Percentiles rank a stretch among this genome's conserved stretches.
phyloP scores from a whole-genome alignment of 2,113 vertebrate genomes.

The Micronycteris hirsuta region DNA sequence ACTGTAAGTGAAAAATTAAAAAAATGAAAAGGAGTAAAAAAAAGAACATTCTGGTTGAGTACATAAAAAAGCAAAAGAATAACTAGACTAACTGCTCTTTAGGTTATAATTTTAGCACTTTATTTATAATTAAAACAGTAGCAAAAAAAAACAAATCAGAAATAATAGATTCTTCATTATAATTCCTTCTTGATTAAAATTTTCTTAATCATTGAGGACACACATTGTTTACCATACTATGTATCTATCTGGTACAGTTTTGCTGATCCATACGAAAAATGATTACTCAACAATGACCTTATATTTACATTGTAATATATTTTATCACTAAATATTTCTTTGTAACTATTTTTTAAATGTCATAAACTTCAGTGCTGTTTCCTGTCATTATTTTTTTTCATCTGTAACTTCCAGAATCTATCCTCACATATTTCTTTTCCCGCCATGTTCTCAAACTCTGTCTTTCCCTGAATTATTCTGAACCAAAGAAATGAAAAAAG shows the following conservation, averaged over 20 bases:
- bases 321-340: neutral
- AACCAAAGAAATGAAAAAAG: neutral
- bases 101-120: neutral
- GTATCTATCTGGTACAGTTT: neutral
- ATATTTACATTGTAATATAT: neutral
- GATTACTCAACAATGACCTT: neutral
- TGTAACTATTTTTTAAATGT: neutral
- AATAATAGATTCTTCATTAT: neutral
- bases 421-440: neutral
- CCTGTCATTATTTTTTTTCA: neutral
- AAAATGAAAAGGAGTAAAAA: neutral
- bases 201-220: neutral
- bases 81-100: neutral
- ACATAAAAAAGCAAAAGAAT: neutral
- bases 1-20: neutral
- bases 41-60: neutral
- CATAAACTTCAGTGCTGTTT: neutral
- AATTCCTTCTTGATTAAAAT: neutral
- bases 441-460: neutral
- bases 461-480: neutral
- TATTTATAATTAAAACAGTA: neutral
- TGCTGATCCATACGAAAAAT: fast-evolving
- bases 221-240: neutral
- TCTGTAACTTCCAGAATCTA: neutral
- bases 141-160: neutral